Conservation (phyloP, 35 echinoderm and acorn worm genomes). For the Eucidaris tribuloides region DNA sequence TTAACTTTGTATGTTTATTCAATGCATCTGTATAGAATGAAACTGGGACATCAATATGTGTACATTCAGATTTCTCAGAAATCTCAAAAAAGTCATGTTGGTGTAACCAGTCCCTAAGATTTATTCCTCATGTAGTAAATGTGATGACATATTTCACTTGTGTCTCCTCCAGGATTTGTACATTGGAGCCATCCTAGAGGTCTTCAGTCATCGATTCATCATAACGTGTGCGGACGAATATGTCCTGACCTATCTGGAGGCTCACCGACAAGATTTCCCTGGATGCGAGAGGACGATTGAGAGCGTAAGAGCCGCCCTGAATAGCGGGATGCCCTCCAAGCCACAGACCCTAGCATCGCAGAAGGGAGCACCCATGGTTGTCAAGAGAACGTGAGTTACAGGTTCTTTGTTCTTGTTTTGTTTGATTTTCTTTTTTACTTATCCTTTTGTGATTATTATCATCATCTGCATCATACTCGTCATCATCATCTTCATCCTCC, state of each 20-base stretch:
- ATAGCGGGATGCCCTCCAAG: neutral
- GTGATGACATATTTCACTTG: too few species aligned
- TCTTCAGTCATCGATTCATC: slow-evolving; percentile 81
- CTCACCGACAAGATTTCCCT: slow-evolving; percentile 68
- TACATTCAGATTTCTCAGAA: too few species aligned
- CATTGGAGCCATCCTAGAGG: slow-evolving; percentile 64
- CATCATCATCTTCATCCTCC: too few species aligned
- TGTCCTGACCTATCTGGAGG: slow-evolving; percentile 72
- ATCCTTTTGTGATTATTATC: too few species aligned
- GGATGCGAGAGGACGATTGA: slow-evolving; percentile 81
- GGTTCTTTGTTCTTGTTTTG: neutral
- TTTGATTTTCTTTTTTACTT: too few species aligned
- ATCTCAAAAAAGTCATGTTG: too few species aligned
- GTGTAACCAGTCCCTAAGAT: too few species aligned
- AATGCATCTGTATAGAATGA: too few species aligned
- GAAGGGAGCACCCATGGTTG: slow-evolving; percentile 87
- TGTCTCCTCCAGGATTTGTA: slow-evolving; percentile 91
- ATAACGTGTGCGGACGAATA: slow-evolving; percentile 93
- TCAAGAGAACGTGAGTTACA: slow-evolving; percentile 72
- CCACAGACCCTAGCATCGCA: neutral
- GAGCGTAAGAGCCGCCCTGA: slow-evolving; percentile 29
- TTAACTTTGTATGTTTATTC: too few species aligned
- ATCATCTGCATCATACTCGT: too few species aligned
- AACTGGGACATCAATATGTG: too few species aligned
- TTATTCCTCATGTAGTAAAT: too few species aligned